phyloP scores from a whole-genome alignment of 2,113 vertebrate species.

The Nannospalax galili region DNA sequence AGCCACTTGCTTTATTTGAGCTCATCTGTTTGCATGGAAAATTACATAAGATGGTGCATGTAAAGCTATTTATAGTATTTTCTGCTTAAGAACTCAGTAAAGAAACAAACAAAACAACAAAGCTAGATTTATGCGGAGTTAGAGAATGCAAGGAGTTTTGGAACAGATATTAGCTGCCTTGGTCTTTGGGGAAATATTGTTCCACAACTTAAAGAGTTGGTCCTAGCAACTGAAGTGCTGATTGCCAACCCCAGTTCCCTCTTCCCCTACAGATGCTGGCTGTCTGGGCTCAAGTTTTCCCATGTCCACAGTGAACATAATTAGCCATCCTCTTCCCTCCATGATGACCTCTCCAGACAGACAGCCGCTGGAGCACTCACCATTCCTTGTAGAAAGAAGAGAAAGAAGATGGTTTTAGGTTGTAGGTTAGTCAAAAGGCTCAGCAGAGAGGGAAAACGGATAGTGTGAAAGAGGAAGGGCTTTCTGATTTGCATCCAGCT shows the following conservation, averaged over 20 bases:
- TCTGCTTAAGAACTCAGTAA: background rate
- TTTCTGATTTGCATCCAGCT: slow-evolving; percentile 60
- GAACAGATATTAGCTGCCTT: background rate
- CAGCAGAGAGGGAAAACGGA: slow-evolving; percentile 62
- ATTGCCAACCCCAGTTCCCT: background rate
- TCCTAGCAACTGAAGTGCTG: slow-evolving; percentile 34
- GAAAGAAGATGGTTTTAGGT: slow-evolving; percentile 63
- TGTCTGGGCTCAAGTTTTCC: background rate
- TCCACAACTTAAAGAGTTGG: background rate
- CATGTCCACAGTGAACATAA: background rate
- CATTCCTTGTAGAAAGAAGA: slow-evolving; percentile 3
- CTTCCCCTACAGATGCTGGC: background rate
- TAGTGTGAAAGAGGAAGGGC: slow-evolving; percentile 74
- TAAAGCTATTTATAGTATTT: background rate
- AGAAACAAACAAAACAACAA: background rate
- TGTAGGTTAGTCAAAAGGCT: slow-evolving; percentile 56
- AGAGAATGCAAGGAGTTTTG: slow-evolving; percentile 37
- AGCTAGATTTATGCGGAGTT: slow-evolving; percentile 3
- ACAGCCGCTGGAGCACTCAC: background rate
- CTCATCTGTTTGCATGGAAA: background rate
- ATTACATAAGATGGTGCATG: background rate
- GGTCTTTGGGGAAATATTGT: background rate
- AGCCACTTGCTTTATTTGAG: slow-evolving; percentile 2
- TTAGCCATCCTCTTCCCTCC: background rate
- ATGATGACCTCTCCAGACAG: slow-evolving; percentile 35